Evolutionary conservation across 2,888 invertebrate species (phyloP), one percentile per base, ranked within the genome.

Genomic region (Drosophila basisetae): DNA sequence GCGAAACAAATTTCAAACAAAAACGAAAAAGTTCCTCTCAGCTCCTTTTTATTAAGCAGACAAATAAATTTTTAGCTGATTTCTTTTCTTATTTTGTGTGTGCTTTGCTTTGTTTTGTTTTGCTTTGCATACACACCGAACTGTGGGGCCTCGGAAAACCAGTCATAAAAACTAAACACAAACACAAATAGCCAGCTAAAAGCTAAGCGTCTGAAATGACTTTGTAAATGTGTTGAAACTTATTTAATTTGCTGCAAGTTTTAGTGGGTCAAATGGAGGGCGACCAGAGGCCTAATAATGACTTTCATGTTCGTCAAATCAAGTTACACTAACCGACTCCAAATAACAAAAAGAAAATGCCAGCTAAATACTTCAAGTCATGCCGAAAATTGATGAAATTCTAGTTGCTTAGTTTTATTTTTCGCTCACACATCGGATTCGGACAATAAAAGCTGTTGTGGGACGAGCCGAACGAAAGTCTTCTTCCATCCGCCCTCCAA

Each of bases 1-100:
- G 80, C 89, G 88, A 90, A 88, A 87, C 87, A 90, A 88, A 89
- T 88, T 89, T 90, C 84, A 89, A 88, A 90, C 87, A 88, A 88
- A 87, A 89, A 83, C 89, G 85, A 74, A 90, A 82, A 88, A 78
- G 88, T 90, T 72, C 62, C 10, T 22, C 16, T 13, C 66, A 47
- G 61, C 55, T 50, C 47, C 35, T 10, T 30, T 56, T 54, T 65
- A 67, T 68, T 59, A 67, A 61, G 66, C 64, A 72, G 78, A 66
- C 66, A 86, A 90, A 89, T 89, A 86, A 50, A 90, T 89, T 89
- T 84, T 86, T 76, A 86, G 87, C 90, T 84, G 84, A 82, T 89
- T 89, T 90, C 80, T 74, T 71, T 82, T 9, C 22, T 65, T 49
- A 56, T 35, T 53, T 35, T 59, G 60, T 67, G 33, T 60, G 47